A percentile compares a stretch with the other conserved stretches of the same genome.
Conservation (phyloP, 2,888 invertebrate genomes). For the Torymus aiolomorphi region DNA sequence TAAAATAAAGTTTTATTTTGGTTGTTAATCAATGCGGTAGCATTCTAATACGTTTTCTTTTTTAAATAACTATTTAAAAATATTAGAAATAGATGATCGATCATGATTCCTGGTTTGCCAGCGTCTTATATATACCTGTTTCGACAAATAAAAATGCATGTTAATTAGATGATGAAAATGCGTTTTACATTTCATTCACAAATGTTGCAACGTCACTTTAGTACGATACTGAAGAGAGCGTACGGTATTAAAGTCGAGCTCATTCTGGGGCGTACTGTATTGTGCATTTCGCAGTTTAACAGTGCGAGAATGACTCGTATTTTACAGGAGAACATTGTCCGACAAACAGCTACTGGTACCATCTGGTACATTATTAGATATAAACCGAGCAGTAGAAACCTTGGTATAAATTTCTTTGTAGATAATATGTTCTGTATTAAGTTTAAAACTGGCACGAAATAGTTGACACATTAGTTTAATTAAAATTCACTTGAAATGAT, state of each 20-base stretch:
- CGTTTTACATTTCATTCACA: slow-evolving; percentile 1
- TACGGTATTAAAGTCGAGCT: slow-evolving; percentile 20
- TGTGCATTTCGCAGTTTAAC: slow-evolving; percentile 28
- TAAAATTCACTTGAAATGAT: too few relatives aligned
- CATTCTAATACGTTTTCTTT: too few relatives aligned
- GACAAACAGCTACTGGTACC: slow-evolving; percentile 53
- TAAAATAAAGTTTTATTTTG: too few relatives aligned
- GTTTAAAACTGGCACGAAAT: too few relatives aligned
- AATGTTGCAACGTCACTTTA: slow-evolving; percentile 24
- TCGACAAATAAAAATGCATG: neutral
- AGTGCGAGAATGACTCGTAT: slow-evolving; percentile 43
- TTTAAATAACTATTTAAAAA: too few relatives aligned
- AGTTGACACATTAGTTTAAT: too few relatives aligned
- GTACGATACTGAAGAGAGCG: slow-evolving; percentile 17
- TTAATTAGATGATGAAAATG: slow-evolving; percentile 11
- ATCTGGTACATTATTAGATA: slow-evolving; percentile 51
- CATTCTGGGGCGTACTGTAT: slow-evolving; percentile 46
- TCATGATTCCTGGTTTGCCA: neutral
- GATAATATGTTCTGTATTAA: too few relatives aligned
- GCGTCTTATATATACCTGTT: too few relatives aligned
- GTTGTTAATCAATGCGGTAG: too few relatives aligned
- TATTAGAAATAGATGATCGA: neutral
- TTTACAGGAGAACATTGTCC: slow-evolving; percentile 15
- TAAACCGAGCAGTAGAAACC: neutral
- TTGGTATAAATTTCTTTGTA: too few relatives aligned